These are phyloP conservation scores for Sitta europaea DNA, from an alignment of 2,113 vertebrate genomes.

Conservation along the genomic window DNA sequence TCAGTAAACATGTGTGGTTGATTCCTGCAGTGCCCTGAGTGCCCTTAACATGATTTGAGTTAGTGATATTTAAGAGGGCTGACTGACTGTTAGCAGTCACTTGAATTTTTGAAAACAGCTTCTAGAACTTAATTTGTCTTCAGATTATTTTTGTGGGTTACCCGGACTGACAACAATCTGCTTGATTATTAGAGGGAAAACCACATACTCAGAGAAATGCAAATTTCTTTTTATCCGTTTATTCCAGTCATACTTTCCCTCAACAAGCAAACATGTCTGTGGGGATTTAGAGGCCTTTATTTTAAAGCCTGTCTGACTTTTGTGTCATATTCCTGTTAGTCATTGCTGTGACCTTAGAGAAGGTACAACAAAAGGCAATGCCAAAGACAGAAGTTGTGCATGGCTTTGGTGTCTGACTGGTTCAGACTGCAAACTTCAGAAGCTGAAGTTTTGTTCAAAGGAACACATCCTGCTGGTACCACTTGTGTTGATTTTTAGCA, in stretches of 20 bases:
- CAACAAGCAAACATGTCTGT: not conserved
- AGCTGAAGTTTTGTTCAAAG: not conserved
- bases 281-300: not conserved
- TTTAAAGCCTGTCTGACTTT: not conserved
- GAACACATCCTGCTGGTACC: not conserved
- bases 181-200: not conserved
- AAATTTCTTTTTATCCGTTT: not conserved
- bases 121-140: not conserved
- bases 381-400: not conserved
- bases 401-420: not conserved
- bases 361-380: not conserved
- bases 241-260: rapidly evolving
- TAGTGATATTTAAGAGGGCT: not conserved
- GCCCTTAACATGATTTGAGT: not conserved
- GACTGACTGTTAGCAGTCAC: not conserved
- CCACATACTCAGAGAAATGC: not conserved
- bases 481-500: not conserved
- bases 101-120: not conserved
- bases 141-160: not conserved
- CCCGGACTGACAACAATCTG: not conserved
- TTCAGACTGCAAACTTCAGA: not conserved
- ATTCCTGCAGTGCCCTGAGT: not conserved
- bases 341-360: not conserved
- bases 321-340: rapidly evolving
- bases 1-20: not conserved